Evolutionary conservation across 2,113 vertebrate genomes (phyloP), one percentile per base, ranked within the genome.

Genomic region (Osmerus mordax): DNA sequence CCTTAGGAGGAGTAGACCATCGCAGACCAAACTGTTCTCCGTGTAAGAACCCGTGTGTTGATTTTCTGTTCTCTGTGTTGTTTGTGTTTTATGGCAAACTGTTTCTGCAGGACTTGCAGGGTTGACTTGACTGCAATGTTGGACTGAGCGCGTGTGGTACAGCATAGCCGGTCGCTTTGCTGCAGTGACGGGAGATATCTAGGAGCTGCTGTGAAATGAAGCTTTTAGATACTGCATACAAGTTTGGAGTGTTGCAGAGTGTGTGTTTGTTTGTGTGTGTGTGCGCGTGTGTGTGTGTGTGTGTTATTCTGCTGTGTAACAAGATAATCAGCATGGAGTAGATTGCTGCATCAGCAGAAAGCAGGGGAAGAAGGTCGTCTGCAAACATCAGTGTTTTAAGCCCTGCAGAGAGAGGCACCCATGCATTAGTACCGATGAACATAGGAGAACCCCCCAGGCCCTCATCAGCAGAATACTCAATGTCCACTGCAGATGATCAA

Each of bases 351-450:
- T 89, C 81, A 80, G 87, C 88, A 89, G 41, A 75, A 89, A 74
- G 72, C 73, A 56, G 76, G 29, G 69, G 68, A 81, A 71, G 58
- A 82, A 85, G 72, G 78, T 86, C 86, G 88, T 89, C 79, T 88
- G 87, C 80, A 88, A 85, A 90, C 89, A 89, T 88, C 86, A 80
- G 86, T 86, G 84, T 89, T 89, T 87, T 88, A 87, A 83, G 80
- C 77, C 72, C 82, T 78, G 86, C 86, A 75, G 77, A 79, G 77
- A 76, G 82, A 84, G 67, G 5, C 78, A 75, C 79, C 82, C 74
- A 80, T 84, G 60, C 70, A 69, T 81, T 64, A 65, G 83, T 66
- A 74, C 66, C 65, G 78, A 79, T 78, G 68, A 53, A 64, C 65
- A 21, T 64, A 68, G 74, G 63, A 28, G 60, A 28, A 64, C 71